Percentiles rank a stretch among this genome's conserved stretches.
Evolutionary conservation across 2,888 invertebrate species (phyloP).

Genomic region (Syrphus vitripennis): DNA sequence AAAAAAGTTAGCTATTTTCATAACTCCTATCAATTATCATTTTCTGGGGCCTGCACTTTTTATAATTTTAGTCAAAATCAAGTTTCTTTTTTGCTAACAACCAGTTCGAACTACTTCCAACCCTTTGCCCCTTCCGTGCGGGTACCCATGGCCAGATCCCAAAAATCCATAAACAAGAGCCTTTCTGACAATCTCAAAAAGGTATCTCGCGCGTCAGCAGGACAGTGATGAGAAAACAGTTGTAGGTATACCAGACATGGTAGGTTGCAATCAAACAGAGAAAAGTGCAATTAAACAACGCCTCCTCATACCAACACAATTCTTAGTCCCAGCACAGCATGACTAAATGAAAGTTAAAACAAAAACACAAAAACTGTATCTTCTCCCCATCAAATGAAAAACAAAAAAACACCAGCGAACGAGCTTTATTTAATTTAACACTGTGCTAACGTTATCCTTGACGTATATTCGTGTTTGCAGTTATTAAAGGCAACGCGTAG

Average conservation of each 20-base stretch:
- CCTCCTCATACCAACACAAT: background rate
- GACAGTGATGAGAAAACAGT: constrained; percentile 29
- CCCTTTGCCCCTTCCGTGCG: no score
- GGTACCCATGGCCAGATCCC: background rate
- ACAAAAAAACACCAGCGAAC: constrained; percentile 16
- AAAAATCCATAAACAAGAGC: background rate
- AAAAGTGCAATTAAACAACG: constrained; percentile 71
- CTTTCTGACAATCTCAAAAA: background rate
- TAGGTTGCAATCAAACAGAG: constrained; percentile 58
- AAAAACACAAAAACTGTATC: constrained; percentile 21
- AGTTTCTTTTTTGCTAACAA: background rate
- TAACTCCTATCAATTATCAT: no score
- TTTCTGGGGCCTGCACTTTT: no score
- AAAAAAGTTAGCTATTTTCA: no score
- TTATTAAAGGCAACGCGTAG: constrained; percentile 51
- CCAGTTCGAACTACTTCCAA: no score
- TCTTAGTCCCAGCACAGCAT: background rate
- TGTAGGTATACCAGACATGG: background rate
- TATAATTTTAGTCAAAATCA: no score
- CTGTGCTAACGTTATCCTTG: constrained; percentile 43
- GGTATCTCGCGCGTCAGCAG: constrained; percentile 18
- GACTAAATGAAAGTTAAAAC: constrained; percentile 7
- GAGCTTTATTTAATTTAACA: constrained; percentile 66
- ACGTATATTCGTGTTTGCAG: constrained; percentile 37
- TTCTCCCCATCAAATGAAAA: background rate